Evolutionary conservation across 2,797 vertebrate genomes (phyloP).

Genomic region (Scarus forsteni): DNA sequence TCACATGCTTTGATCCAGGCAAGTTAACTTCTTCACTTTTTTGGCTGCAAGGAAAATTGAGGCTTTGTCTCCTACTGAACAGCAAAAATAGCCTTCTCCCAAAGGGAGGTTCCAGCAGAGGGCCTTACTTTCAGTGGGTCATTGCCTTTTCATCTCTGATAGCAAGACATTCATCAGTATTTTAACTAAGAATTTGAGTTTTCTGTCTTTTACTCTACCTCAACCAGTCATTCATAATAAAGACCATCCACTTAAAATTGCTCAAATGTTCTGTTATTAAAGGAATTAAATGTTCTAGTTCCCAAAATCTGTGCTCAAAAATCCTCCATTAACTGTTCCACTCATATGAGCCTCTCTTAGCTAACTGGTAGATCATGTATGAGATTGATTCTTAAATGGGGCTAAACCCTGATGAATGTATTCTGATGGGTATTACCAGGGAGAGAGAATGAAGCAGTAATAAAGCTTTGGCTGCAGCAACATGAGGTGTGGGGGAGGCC

Average conservation of each 20-base stretch:
- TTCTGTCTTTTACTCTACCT: too few species aligned
- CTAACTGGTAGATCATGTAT: conserved; percentile 5
- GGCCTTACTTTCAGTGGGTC: too few species aligned
- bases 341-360: neutral
- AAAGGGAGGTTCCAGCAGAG: too few species aligned
- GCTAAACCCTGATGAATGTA: conserved; percentile 21
- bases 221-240: neutral
- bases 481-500: conserved; percentile 7
- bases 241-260: neutral
- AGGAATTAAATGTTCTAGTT: neutral
- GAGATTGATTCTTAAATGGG: neutral
- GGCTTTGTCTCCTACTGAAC: too few species aligned
- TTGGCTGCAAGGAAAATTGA: too few species aligned
- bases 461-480: conserved; percentile 27
- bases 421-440: conserved; percentile 24
- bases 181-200: neutral
- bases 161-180: too few species aligned
- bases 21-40: too few species aligned
- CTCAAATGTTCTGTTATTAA: neutral
- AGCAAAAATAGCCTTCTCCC: too few species aligned
- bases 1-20: too few species aligned
- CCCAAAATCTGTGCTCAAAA: neutral
- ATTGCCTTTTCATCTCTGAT: too few species aligned
- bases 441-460: conserved; percentile 10
- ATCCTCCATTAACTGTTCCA: conserved; percentile 1